A percentile compares a stretch with the other conserved stretches of the same genome.
Evolutionary conservation across 2,113 vertebrate genomes (phyloP).

Genomic region (Xyliphius kryptos): DNA sequence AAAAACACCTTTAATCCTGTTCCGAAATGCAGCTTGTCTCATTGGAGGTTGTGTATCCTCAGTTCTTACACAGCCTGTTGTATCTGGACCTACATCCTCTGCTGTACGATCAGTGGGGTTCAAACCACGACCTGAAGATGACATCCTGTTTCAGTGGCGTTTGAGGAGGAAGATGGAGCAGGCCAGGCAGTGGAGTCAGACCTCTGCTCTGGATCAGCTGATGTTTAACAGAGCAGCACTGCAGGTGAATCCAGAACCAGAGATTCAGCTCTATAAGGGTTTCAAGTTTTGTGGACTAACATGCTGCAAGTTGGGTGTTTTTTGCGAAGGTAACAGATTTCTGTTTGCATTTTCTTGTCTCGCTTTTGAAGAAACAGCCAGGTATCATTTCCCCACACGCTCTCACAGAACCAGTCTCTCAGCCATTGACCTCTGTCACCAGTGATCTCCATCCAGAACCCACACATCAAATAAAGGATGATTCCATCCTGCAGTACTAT

Average conservation of each 20-base stretch:
- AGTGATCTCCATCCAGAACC: constrained; percentile 37
- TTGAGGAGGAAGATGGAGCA: constrained; percentile 78
- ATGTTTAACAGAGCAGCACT: constrained; percentile 36
- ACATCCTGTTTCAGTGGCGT: constrained; percentile 86
- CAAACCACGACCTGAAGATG: constrained; percentile 63
- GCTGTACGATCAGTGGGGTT: constrained; percentile 14
- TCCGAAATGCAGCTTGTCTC: background rate
- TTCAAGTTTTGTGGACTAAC: too few relatives aligned
- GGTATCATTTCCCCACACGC: constrained; percentile 16
- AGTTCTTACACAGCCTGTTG: constrained; percentile 22
- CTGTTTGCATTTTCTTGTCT: background rate
- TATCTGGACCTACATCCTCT: constrained; percentile 20
- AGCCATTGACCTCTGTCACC: constrained; percentile 38
- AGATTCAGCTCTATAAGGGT: background rate
- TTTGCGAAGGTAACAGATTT: background rate
- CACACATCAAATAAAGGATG: constrained; percentile 52
- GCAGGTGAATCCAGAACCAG: constrained; percentile 29
- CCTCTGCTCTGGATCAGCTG: constrained; percentile 23
- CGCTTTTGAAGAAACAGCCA: constrained; percentile 26
- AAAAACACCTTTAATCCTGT: too few relatives aligned
- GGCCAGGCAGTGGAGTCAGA: constrained; percentile 50
- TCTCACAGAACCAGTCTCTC: constrained; percentile 22
- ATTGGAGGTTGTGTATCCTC: background rate
- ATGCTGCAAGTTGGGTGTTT: too few relatives aligned
- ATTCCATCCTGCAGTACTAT: constrained; percentile 57